Conservation (phyloP, 92 coral and sea anemone species). For the Pocillopora meandrina region DNA sequence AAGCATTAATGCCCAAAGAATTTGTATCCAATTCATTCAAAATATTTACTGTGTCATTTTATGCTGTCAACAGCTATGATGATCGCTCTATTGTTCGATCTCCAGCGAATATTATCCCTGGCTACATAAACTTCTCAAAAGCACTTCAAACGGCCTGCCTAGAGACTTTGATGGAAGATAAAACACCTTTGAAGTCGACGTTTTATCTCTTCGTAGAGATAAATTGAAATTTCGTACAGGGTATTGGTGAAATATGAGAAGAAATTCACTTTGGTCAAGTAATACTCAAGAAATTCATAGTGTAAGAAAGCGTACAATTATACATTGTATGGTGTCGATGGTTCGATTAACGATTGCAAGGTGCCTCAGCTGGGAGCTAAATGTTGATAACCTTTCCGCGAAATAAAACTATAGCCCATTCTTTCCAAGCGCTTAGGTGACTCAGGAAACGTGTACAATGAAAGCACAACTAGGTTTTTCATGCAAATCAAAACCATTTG, state of each 20-base stretch:
- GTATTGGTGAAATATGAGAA: not conserved
- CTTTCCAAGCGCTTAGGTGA: no score
- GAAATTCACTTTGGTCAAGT: no score
- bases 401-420: not conserved
- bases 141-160: not conserved
- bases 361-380: not conserved
- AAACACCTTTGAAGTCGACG: not conserved
- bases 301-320: not conserved
- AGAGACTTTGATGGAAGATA: not conserved
- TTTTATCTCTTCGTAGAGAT: not conserved
- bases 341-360: no score
- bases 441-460: no score
- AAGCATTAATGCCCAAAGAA: not conserved
- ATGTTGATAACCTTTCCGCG: slow-evolving; percentile 10
- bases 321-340: not conserved
- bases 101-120: not conserved
- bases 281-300: not conserved
- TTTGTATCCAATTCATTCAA: slow-evolving; percentile 11
- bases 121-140: slow-evolving; percentile 7
- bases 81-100: slow-evolving; percentile 9
- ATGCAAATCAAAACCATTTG: slow-evolving; percentile 19
- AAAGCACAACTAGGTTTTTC: not conserved
- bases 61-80: slow-evolving; percentile 9
- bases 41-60: slow-evolving; percentile 15
- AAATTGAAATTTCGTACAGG: not conserved